Percentiles rank a stretch among this genome's conserved stretches.
Conservation (phyloP, 1,140 invertebrate genomes). For the Acromyrmex heyeri region DNA sequence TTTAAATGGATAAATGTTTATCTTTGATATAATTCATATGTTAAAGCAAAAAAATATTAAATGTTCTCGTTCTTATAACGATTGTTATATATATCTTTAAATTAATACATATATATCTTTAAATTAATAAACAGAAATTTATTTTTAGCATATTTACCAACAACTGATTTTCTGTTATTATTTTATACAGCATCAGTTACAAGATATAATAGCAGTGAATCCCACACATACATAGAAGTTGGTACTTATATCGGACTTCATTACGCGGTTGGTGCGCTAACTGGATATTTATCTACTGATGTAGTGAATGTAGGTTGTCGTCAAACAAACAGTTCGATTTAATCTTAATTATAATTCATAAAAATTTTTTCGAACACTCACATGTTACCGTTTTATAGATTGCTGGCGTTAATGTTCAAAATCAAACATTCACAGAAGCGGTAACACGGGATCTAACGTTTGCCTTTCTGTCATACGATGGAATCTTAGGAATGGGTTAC, state of each 20-base stretch:
- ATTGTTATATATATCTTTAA: too few species aligned
- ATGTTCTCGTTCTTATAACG: too few species aligned
- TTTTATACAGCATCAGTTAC: conserved; percentile 84
- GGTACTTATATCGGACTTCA: conserved; percentile 88
- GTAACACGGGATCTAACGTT: too few species aligned
- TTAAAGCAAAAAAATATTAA: too few species aligned
- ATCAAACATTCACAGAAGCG: conserved; percentile 99
- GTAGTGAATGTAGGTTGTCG: conserved; percentile 90
- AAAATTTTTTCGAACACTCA: not conserved
- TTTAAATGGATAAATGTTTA: too few species aligned
- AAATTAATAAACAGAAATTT: too few species aligned
- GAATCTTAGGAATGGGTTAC: conserved; percentile 96
- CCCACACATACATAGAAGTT: conserved; percentile 94
- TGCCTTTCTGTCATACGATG: conserved; percentile 95
- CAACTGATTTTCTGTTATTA: too few species aligned
- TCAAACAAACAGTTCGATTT: conserved; percentile 57
- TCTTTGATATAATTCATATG: too few species aligned
- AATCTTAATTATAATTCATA: not conserved
- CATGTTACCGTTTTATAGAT: conserved; percentile 87
- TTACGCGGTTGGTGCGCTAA: too few species aligned
- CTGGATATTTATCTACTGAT: conserved; percentile 97
- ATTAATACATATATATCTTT: too few species aligned
- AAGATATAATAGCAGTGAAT: conserved; percentile 94
- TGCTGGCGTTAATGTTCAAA: conserved; percentile 90
- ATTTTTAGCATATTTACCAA: too few species aligned